These are phyloP conservation scores for Rhogogaster chlorosoma DNA, from an alignment of 2,888 invertebrate species.

Conservation along the genomic window DNA sequence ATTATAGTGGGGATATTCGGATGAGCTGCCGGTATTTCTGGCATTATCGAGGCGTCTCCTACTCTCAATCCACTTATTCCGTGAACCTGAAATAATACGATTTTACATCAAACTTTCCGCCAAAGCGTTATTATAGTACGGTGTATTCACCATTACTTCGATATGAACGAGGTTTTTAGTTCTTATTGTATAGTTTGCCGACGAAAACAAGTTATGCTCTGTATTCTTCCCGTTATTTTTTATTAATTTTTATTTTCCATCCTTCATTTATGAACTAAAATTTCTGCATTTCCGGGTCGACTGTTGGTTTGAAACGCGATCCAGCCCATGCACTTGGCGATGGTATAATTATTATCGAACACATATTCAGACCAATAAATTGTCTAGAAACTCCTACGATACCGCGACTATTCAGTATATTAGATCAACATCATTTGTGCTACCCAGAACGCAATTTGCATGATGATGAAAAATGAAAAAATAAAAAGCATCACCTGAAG, in stretches of 20 bases:
- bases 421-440: neutral
- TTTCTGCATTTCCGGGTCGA: neutral
- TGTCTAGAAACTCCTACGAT: neutral
- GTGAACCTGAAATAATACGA: slow-evolving; percentile 30
- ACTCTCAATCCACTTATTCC: slow-evolving; percentile 40
- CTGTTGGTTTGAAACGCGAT: too few species aligned
- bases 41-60: slow-evolving; percentile 37
- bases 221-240: neutral
- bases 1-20: slow-evolving; percentile 32
- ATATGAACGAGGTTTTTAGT: neutral
- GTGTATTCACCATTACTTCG: neutral
- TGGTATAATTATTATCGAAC: neutral
- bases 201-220: neutral
- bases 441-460: neutral
- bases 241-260: neutral
- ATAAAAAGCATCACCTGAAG: slow-evolving; percentile 73
- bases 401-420: neutral
- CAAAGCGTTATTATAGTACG: neutral
- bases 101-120: neutral
- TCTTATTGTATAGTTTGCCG: neutral
- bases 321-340: neutral
- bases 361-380: neutral
- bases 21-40: slow-evolving; percentile 40
- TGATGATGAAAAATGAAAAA: neutral
- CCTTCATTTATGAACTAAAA: neutral